Evolutionary conservation across 2,797 vertebrate genomes (phyloP).

Genomic region (Miichthys miiuy): DNA sequence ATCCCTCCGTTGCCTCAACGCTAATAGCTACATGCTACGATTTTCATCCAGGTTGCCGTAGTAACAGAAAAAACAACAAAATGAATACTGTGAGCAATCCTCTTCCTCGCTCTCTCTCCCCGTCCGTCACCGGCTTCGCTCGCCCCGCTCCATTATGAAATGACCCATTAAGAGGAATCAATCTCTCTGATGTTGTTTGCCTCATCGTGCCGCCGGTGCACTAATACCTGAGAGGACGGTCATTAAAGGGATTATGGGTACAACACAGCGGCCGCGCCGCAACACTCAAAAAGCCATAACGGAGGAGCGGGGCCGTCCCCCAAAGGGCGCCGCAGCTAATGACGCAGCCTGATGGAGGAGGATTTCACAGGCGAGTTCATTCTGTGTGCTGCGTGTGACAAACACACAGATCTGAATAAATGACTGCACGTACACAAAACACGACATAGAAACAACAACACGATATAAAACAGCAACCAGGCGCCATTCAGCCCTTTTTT

Average conservation of each 20-base stretch:
- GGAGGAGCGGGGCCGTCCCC: constrained; percentile 1
- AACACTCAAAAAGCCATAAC: constrained; percentile 38
- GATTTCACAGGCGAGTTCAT: not conserved
- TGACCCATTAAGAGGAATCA: constrained; percentile 42
- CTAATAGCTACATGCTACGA: not conserved
- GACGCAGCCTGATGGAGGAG: not conserved
- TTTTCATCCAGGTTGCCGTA: not conserved
- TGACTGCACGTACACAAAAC: no score
- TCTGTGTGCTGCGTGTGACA: no score
- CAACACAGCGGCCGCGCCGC: not conserved
- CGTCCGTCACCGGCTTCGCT: not conserved
- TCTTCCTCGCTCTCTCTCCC: no score
- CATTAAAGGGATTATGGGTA: constrained; percentile 51
- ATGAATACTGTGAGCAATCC: not conserved
- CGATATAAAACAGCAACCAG: no score
- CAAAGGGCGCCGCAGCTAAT: constrained; percentile 13
- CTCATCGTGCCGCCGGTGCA: not conserved
- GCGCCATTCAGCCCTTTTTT: no score
- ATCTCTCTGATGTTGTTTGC: constrained; percentile 51
- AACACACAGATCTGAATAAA: not conserved
- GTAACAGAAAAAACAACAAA: constrained; percentile 3
- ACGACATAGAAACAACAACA: no score
- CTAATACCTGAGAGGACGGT: constrained; percentile 43
- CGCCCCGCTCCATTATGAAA: constrained; percentile 30
- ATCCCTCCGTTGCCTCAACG: not conserved